Evolutionary conservation across 2,797 vertebrate species (phyloP).

Genomic region (Gymnocypris eckloni): DNA sequence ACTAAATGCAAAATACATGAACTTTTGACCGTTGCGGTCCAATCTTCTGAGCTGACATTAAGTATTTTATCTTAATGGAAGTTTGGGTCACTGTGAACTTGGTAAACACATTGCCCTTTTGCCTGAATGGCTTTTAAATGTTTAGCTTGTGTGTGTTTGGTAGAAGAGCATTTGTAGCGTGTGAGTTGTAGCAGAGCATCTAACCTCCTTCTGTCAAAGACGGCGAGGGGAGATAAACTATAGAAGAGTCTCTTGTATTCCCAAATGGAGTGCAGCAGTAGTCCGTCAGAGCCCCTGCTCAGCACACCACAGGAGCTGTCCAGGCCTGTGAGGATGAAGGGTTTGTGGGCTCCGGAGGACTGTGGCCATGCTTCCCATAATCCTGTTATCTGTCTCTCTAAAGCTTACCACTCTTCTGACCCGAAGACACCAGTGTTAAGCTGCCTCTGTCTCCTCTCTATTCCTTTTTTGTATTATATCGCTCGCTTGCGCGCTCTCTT

Average conservation of each 20-base stretch:
- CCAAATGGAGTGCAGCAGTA: constrained; percentile 68
- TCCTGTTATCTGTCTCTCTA: constrained; percentile 84
- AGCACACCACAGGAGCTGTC: constrained; percentile 55
- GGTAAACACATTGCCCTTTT: constrained; percentile 58
- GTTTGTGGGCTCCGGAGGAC: constrained; percentile 72
- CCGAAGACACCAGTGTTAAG: constrained; percentile 83
- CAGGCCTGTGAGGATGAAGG: constrained; percentile 34
- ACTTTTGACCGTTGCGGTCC: neutral
- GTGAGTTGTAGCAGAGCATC: constrained; percentile 68
- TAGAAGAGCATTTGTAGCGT: constrained; percentile 48
- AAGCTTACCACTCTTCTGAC: constrained; percentile 82
- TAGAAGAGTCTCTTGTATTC: constrained; percentile 76
- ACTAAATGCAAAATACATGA: neutral
- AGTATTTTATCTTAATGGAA: constrained; percentile 40
- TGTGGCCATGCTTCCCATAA: constrained; percentile 80
- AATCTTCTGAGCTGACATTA: constrained; percentile 20
- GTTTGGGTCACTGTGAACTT: constrained; percentile 54
- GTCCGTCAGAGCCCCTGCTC: constrained; percentile 70
- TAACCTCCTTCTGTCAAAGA: constrained; percentile 83
- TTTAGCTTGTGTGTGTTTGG: constrained; percentile 54
- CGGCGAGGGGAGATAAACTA: constrained; percentile 79
- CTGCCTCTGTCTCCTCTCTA: constrained; percentile 70
- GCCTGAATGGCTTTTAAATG: constrained; percentile 67
- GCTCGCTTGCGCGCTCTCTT: constrained; percentile 47
- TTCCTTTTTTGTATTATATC: constrained; percentile 59